phyloP scores from a whole-genome alignment of 2,113 vertebrate species.

The Montifringilla adamsi region DNA sequence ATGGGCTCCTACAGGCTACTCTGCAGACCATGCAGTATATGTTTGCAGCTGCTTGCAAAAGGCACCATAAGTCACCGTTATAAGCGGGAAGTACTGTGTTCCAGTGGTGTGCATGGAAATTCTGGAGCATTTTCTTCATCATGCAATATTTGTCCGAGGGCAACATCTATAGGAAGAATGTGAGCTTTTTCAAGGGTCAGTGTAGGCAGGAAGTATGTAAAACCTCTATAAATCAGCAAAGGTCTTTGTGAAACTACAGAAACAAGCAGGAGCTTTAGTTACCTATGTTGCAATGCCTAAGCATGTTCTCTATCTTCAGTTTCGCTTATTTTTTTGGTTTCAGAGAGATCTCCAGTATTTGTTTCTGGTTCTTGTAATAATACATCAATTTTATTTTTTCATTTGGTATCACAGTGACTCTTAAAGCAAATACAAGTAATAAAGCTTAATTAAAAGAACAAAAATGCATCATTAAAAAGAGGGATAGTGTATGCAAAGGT shows the following conservation, averaged over 20 bases:
- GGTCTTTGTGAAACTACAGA: not conserved
- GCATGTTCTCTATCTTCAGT: not conserved
- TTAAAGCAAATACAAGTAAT: not conserved
- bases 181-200: not conserved
- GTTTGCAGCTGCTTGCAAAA: not conserved
- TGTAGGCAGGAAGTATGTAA: not conserved
- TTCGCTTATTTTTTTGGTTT: not conserved
- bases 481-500: not conserved
- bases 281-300: not conserved
- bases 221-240: not conserved
- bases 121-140: not conserved
- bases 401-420: not conserved
- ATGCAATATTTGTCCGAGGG: not conserved
- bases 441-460: constrained; percentile 9
- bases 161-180: not conserved
- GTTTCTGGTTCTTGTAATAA: not conserved
- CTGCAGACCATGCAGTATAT: not conserved
- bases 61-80: not conserved
- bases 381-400: not conserved
- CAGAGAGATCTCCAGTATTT: not conserved
- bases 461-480: not conserved
- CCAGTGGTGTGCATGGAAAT: not conserved
- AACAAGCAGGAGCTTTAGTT: not conserved
- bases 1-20: not conserved
- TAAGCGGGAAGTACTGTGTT: not conserved